Base-by-base conservation (phyloP, 2,797 vertebrate genomes). In the Hypotaenidia philippensis region DNA sequence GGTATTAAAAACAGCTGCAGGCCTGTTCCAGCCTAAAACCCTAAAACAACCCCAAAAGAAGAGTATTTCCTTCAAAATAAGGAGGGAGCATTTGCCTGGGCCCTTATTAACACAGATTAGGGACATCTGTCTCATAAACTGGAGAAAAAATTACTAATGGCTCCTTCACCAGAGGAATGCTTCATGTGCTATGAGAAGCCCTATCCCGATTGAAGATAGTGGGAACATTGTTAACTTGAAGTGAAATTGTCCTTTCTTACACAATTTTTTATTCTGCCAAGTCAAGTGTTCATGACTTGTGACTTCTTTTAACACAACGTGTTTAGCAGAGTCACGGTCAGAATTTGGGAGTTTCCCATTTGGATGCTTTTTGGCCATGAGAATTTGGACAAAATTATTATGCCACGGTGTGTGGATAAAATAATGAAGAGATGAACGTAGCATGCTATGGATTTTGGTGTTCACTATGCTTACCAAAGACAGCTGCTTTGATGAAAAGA, bases 31-130 rank as follows among this genome's bases (percentile, higher is more conserved):
- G 22, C 27, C 41, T 34, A 13, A 61, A 38, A 47, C 20, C 20
- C 20, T 9, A 22, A 22, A 47, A 47, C 9, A 47, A 47, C 41
- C 41, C 41, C 41, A 38, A 59, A 66, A 34, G 25, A 3, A 7
- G 1, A 21, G 4, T 12, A 4, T 49, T 63, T 83, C 23, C 59
- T 82, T 32, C 22, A 14, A 56, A 83, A 31, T 27, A 50, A 53
- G 34, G 66, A 72, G 52, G 21, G 11, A 41, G 12, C 0, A 0
- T 50, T 79, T 36, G 3, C 9, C 13, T 25, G n/a, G 19, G 47
- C 13, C 13, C 11, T 3, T n/a, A 13, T 14, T 59, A 40, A 29
- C 7, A 15, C 11, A 27, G 4, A 5, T 11, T 4, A 41, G 50
- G 14, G 44, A 40, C 19, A 12, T 18, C 20, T 8, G 18, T 52